Conservation (phyloP, 2,888 invertebrate species). For the Chesias legatella region DNA sequence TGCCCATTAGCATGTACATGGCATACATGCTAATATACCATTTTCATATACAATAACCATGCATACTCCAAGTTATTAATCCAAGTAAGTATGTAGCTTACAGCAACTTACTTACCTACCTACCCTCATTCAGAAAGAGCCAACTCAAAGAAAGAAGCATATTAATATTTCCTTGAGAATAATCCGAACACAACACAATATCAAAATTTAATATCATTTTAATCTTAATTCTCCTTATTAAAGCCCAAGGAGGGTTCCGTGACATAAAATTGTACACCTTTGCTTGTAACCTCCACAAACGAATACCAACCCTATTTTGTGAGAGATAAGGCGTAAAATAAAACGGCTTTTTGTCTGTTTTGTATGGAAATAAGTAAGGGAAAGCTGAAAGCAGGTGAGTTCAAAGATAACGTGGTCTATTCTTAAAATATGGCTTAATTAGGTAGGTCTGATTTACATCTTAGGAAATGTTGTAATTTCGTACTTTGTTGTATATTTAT, state of each 20-base stretch:
- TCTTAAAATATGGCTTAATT: slow-evolving; percentile 60
- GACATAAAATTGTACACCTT: slow-evolving; percentile 47
- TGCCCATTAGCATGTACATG: background rate
- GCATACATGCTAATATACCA: too few species aligned
- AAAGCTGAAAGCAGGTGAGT: slow-evolving; percentile 68
- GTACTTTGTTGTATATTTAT: background rate
- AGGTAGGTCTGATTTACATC: slow-evolving; percentile 55
- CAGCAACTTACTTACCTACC: slow-evolving; percentile 4
- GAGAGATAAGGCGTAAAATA: slow-evolving; percentile 21
- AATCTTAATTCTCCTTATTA: slow-evolving; percentile 80
- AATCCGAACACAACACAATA: slow-evolving; percentile 79
- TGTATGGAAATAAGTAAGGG: slow-evolving; percentile 35
- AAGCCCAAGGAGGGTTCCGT: slow-evolving; percentile 65
- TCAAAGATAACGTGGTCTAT: slow-evolving; percentile 72
- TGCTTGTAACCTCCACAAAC: slow-evolving; percentile 12
- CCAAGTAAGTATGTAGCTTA: slow-evolving; percentile 11
- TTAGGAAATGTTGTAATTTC: slow-evolving; percentile 19
- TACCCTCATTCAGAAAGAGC: slow-evolving; percentile 36
- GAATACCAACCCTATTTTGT: slow-evolving; percentile 26
- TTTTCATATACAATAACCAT: too few species aligned
- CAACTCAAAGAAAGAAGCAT: slow-evolving; percentile 63
- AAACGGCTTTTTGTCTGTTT: slow-evolving; percentile 10
- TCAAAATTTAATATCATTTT: slow-evolving; percentile 81
- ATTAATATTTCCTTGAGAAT: slow-evolving; percentile 73
- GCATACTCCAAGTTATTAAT: background rate